These are phyloP conservation scores for Orchestia grillus DNA, from an alignment of 1,140 invertebrate genomes.

Conservation along the genomic window DNA sequence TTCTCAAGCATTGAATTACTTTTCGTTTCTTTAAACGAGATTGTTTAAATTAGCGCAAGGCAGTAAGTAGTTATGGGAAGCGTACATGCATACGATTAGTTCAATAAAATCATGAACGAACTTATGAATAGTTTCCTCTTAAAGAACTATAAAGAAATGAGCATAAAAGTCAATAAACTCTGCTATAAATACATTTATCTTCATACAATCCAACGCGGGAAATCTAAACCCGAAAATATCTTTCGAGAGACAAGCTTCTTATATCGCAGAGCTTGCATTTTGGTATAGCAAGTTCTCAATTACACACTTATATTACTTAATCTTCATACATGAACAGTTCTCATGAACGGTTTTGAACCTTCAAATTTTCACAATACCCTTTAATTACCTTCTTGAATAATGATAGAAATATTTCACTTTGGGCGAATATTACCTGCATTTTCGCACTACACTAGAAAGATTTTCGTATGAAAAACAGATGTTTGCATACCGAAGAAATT, in stretches of 20 bases:
- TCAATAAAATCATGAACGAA: neutral
- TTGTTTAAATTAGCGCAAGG: neutral
- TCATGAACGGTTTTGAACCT: no score
- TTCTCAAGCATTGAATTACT: neutral
- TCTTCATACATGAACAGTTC: no score
- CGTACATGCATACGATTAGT: conserved; percentile 19
- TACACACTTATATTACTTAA: no score
- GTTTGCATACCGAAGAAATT: neutral
- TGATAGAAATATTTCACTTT: no score
- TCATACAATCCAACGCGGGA: neutral
- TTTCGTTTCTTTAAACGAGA: neutral
- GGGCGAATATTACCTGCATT: no score
- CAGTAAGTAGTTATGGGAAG: neutral
- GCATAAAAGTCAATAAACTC: conserved; percentile 16
- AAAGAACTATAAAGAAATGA: neutral
- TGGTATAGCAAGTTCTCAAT: no score
- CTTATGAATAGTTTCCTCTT: neutral
- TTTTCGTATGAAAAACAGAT: neutral
- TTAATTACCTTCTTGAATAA: no score
- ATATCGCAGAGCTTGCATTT: no score
- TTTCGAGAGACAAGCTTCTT: no score
- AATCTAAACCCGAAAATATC: no score
- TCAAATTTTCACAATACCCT: no score
- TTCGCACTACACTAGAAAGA: no score
- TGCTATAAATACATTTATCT: neutral